phyloP scores from a whole-genome alignment of 2,888 invertebrate genomes.

The Branchipolynoe longqiensis region DNA sequence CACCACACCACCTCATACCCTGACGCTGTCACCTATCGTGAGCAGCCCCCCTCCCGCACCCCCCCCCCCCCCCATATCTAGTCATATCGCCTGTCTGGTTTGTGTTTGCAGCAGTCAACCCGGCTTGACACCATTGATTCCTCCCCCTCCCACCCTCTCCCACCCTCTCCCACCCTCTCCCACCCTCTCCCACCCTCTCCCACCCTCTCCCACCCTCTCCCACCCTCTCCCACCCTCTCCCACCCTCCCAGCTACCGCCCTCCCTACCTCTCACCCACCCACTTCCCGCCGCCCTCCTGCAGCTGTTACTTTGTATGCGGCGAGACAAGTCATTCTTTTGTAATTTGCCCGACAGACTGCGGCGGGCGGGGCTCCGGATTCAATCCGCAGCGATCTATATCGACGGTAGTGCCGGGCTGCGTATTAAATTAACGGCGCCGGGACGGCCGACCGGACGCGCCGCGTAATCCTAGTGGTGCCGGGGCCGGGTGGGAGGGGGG shows the following conservation, averaged over 20 bases:
- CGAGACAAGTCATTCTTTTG: conserved; percentile 49
- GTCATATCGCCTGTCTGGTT: conserved; percentile 50
- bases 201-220: too few species aligned
- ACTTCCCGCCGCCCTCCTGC: too few species aligned
- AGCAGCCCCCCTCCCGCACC: too few species aligned
- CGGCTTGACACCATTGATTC: background rate
- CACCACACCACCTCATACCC: too few species aligned
- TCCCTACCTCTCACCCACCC: too few species aligned
- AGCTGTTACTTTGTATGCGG: conserved; percentile 54
- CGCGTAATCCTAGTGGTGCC: background rate
- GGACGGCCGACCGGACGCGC: background rate
- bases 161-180: too few species aligned
- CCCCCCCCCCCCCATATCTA: too few species aligned
- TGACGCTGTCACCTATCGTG: too few species aligned
- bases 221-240: too few species aligned
- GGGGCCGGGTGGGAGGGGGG: background rate
- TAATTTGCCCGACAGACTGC: conserved; percentile 26
- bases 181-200: too few species aligned
- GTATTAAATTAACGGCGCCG: conserved; percentile 43
- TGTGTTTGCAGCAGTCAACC: background rate
- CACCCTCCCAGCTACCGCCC: too few species aligned
- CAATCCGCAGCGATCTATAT: conserved; percentile 48
- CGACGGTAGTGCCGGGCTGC: background rate
- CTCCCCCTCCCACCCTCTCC: background rate
- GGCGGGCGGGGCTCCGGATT: too few species aligned